Evolutionary conservation across 2,888 invertebrate species (phyloP), one percentile per base, ranked within the genome.

Genomic region (Malthinus flaveolus): DNA sequence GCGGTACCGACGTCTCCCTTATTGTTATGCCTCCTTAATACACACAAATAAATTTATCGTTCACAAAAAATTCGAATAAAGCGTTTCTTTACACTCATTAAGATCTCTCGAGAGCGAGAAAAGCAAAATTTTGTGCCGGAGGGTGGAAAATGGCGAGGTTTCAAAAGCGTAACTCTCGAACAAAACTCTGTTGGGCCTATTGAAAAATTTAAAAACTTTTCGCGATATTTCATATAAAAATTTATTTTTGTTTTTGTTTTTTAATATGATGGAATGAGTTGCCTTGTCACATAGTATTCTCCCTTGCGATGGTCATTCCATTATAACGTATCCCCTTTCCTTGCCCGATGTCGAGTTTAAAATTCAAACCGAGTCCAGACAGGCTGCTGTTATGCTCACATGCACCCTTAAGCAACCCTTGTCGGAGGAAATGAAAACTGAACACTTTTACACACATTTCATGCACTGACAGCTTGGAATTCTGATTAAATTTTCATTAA

Each of bases 271-370:
- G 45, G 56, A 42, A 44, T 50, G 56, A 49, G 56, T 32, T 47
- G 50, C 55, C 59, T 59, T 59, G 59, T 59, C 59, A 52, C 59
- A 23, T 23, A 54, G 55, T 36, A 10, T 56, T 56, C 50, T 59
- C 59, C 59, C 74, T 74, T 74, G 73, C 76, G 77, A 79, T 81
- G 79, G 77, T 79, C 79, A 80, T 82, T 68, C 80, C 78, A 81
- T 80, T 73, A 79, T 76, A 74, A 81, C 81, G 81, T 81, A 81
- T 53, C 54, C 48, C 57, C 61, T 46, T 56, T 56, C 82, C 81
- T 82, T 42, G 39, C 39, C 39, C 39, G 81, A 58, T 63, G 63
- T 56, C 49, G 52, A 53, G 56, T 60, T 63, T 63, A 60, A 63
- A 63, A 63, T 63, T 63, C 60, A 63, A 63, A 63, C 63, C 49